Evolutionary conservation across 2,888 invertebrate species (phyloP), one percentile per base, ranked within the genome.

Genomic region (Conchocele bisecta): DNA sequence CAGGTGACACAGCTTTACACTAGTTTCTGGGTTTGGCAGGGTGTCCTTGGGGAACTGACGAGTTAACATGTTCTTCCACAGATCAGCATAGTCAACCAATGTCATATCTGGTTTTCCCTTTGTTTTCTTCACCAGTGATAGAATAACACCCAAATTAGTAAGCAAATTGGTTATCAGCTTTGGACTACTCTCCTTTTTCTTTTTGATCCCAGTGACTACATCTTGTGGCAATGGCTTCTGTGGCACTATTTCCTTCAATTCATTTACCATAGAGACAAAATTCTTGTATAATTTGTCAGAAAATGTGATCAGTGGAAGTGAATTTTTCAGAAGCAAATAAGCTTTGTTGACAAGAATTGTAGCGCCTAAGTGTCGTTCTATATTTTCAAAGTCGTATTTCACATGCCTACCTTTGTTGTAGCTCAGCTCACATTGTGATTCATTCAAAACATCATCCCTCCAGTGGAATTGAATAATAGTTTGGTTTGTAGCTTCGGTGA

Each of bases 261-360:
- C 73, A 24, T 46, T 33, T 4, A 77, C 31, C 35, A 82, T 33
- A 3, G 50, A 46, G 11, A 64, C 66, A 50, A 68, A 80, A 20
- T 71, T 76, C 28, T 70, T 72, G 42, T 76, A 80, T 13, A 82
- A 50, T 58, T 82, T 80, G 67, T 82, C 82, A 17, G 57, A 65
- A 44, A 80, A 82, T 1, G 74, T 39, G 1, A 80, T 75, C 11
- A 31, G 39, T 28, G 76, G 76, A 28, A 82, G 58, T 3, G 31
- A 15, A 15, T 44, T 28, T 22, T 70, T 35, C 1, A 69, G 29
- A 28, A 28, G 24, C 7, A 82, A 59, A 42, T 66, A 59, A 7
- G 46, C 28, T 39, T 75, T 82, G 11, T 72, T 61, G 5, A 42
- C 28, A 0, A 78, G 20, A 11, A 82, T n/a, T 6, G 57, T 48